Conservation (phyloP, 2,113 vertebrate species). For the Hiodon alosoides region DNA sequence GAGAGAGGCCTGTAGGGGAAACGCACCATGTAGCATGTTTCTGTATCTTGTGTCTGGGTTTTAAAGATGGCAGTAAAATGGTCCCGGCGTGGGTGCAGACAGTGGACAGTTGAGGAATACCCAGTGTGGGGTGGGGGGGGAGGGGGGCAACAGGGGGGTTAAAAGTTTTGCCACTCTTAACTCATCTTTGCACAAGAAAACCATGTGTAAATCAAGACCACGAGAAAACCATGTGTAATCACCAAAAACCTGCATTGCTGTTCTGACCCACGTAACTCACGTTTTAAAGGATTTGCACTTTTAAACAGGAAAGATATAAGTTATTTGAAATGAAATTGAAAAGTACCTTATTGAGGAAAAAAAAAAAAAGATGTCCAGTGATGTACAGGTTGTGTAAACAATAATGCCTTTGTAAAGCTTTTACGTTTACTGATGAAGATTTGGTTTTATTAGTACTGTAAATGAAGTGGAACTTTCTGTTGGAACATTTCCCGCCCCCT, state of each 20-base stretch:
- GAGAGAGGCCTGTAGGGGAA: conserved; percentile 2
- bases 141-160: conserved; percentile 6
- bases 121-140: background rate
- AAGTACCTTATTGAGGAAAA: conserved; percentile 40
- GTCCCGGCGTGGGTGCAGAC: conserved; percentile 23
- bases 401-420: conserved; percentile 58
- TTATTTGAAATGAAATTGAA: conserved; percentile 63
- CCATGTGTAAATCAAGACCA: background rate
- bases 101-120: conserved; percentile 16
- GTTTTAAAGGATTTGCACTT: conserved; percentile 68
- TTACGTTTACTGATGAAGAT: conserved; percentile 49
- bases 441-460: conserved; percentile 40
- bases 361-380: conserved; percentile 45
- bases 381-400: conserved; percentile 70
- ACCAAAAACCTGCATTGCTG: conserved; percentile 24
- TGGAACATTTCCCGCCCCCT: conserved; percentile 18
- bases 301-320: conserved; percentile 71
- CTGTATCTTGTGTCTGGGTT: conserved; percentile 9
- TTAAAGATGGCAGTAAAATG: conserved; percentile 25
- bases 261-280: conserved; percentile 48
- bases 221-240: conserved; percentile 20
- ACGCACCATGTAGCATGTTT: background rate
- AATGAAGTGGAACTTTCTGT: conserved; percentile 30
- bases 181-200: conserved; percentile 62
- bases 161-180: conserved; percentile 39